These are phyloP conservation scores for Epinotia ramella DNA, from an alignment of 2,888 invertebrate genomes.

Conservation along the genomic window DNA sequence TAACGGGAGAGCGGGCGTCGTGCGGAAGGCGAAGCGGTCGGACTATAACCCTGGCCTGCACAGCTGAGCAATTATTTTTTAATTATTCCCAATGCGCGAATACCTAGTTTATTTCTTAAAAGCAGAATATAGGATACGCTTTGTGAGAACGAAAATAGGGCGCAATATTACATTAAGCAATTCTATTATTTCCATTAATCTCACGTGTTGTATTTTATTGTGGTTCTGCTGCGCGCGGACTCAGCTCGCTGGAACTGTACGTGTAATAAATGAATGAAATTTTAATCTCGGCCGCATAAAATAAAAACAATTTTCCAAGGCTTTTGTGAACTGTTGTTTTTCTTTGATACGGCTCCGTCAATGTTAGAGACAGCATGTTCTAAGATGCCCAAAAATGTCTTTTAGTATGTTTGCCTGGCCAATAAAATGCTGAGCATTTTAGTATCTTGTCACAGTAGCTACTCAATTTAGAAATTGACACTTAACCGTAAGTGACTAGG, in stretches of 20 bases:
- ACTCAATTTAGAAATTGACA: background rate
- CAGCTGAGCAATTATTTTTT: background rate
- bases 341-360: constrained; percentile 6
- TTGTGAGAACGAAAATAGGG: background rate
- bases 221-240: constrained; percentile 70
- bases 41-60: background rate
- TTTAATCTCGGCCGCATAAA: constrained; percentile 46
- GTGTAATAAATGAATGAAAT: constrained; percentile 63
- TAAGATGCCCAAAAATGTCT: background rate
- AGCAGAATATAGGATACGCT: constrained; percentile 4
- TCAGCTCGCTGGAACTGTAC: constrained; percentile 79
- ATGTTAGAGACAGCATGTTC: constrained; percentile 26
- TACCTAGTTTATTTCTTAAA: background rate
- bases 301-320: constrained; percentile 23
- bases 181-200: constrained; percentile 54
- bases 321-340: constrained; percentile 24
- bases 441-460: background rate
- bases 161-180: constrained; percentile 20
- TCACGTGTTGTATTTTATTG: constrained; percentile 63
- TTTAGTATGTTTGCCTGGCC: background rate
- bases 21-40: too few species aligned
- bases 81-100: background rate
- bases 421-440: background rate
- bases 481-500: too few species aligned
- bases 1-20: too few species aligned